Percentiles rank a stretch among this genome's conserved stretches.
Conservation (phyloP, 2,113 vertebrate species). For the Burhinus bistriatus region DNA sequence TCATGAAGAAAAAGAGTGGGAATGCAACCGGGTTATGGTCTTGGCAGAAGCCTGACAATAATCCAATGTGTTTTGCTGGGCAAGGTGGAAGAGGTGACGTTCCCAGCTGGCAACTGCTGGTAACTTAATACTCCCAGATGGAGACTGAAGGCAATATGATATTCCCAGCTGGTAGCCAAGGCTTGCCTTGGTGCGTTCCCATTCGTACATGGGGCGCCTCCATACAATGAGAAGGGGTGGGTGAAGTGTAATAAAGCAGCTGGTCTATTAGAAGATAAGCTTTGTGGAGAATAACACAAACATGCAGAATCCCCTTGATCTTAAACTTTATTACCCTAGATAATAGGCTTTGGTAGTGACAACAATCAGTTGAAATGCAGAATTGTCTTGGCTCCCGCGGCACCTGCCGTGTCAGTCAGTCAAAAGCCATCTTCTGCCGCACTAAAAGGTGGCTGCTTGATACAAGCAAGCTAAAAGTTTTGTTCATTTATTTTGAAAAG, state of each 20-base stretch:
- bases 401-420: constrained; percentile 73
- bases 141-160: constrained; percentile 54
- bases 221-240: constrained; percentile 57
- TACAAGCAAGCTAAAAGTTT: background rate
- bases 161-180: constrained; percentile 71
- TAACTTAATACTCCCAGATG: constrained; percentile 71
- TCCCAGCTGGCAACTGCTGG: constrained; percentile 71
- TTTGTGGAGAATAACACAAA: constrained; percentile 75
- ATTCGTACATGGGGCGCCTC: background rate
- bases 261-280: constrained; percentile 77
- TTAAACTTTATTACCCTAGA: constrained; percentile 75
- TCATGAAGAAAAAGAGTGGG: background rate
- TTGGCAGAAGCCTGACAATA: constrained; percentile 9
- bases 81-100: constrained; percentile 36
- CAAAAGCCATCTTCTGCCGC: background rate
- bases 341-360: constrained; percentile 73
- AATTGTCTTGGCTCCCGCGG: constrained; percentile 55
- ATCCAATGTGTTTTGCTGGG: background rate
- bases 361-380: constrained; percentile 67
- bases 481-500: background rate
- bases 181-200: constrained; percentile 29
- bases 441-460: constrained; percentile 20
- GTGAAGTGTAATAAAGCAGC: constrained; percentile 72
- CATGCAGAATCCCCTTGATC: constrained; percentile 75
- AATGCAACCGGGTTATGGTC: background rate